Base-by-base conservation (phyloP, 2,113 vertebrate species). In the Tachuris rubrigastra region DNA sequence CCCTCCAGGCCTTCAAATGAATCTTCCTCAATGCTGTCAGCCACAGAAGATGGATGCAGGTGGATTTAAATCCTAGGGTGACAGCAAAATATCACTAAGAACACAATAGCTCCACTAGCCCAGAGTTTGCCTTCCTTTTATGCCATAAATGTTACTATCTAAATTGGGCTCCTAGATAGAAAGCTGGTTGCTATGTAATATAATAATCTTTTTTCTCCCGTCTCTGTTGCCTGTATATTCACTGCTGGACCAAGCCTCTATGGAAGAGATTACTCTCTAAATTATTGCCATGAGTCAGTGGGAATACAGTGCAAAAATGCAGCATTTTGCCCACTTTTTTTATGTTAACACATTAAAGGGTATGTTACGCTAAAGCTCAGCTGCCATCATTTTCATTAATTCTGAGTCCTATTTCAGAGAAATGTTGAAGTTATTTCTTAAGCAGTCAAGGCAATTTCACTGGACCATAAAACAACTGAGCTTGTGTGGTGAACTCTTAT, bases 371-470 rank as follows among this genome's bases (percentile, higher is more conserved):
- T 82, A 1, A 58, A 73, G 66, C 66, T 89, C 50, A 62, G 58
- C 74, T 91, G 87, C 77, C 74, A 92, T 46, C 30, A 35, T 72
- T 93, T 93, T 82, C 85, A 85, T 93, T 91, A 82, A 31, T 58
- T 91, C 78, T 66, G 85, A 47, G 39, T 93, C 68, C 78, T 58
- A 0, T 73, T 91, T 80, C 78, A 73, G 87, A 28, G 42, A 93
- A 87, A 23, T 44, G 67, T 67, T 91, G 59, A 90, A 67, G 16
- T 87, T 85, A 71, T 90, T 83, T 74, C 78, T 94, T 37, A 27
- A 71, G 35, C 65, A 77, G 82, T 47, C 63, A 85, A 91, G 33
- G 55, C 67, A 88, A 69, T 95, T 89, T 82, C 71, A 79, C 42
- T 35, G 55, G 39, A 69, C 89, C 71, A 65, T 44, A 58, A 90